Evolutionary conservation across 2,888 invertebrate species (phyloP).

Genomic region (Parelbella ahira): DNA sequence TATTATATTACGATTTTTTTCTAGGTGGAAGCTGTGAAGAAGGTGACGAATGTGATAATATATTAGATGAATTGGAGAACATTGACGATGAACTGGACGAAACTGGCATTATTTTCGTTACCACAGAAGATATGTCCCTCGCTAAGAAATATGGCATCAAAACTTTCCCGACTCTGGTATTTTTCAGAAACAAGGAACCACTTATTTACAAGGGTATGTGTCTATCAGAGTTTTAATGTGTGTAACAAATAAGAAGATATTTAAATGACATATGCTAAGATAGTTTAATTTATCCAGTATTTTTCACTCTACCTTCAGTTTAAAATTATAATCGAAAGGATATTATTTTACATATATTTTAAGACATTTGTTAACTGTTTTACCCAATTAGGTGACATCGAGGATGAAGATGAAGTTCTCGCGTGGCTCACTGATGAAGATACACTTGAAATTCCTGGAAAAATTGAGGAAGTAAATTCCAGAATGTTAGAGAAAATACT

Average conservation of each 20-base stretch:
- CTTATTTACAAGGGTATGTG: conserved; percentile 86
- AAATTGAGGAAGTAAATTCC: conserved; percentile 95
- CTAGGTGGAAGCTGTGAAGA: conserved; percentile 91
- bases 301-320: too few relatives aligned
- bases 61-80: conserved; percentile 92
- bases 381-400: conserved; percentile 90
- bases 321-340: too few relatives aligned
- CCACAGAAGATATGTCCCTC: conserved; percentile 90
- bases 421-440: conserved; percentile 95
- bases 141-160: conserved; percentile 93
- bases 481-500: conserved; percentile 95
- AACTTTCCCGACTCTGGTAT: conserved; percentile 90
- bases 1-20: too few relatives aligned
- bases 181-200: conserved; percentile 95
- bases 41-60: conserved; percentile 92
- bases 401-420: conserved; percentile 94
- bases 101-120: conserved; percentile 95
- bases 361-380: too few relatives aligned
- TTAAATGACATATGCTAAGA: too few relatives aligned
- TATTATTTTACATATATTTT: too few relatives aligned
- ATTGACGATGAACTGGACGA: conserved; percentile 96
- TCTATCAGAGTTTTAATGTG: too few relatives aligned
- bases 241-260: too few relatives aligned
- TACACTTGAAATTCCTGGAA: conserved; percentile 93
- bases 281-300: too few relatives aligned